A percentile compares a stretch with the other conserved stretches of the same genome.
Evolutionary conservation across 1,140 invertebrate genomes (phyloP).

Genomic region (Harpegnathos saltator): DNA sequence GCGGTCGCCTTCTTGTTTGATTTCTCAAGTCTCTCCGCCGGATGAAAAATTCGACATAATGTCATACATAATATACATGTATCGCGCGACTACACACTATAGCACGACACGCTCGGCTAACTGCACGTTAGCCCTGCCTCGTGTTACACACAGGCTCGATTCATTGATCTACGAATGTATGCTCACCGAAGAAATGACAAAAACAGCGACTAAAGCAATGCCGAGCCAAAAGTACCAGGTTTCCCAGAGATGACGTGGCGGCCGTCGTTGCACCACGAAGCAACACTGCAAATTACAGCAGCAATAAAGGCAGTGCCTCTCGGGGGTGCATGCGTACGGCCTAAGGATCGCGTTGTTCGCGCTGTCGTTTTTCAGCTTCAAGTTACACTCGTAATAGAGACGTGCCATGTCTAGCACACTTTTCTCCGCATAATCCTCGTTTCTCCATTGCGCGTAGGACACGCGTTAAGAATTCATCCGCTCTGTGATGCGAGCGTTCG

Average conservation of each 20-base stretch:
- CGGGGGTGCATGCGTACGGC: constrained; percentile 70
- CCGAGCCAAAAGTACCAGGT: constrained; percentile 83
- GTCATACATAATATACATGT: no score
- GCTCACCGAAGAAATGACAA: constrained; percentile 78
- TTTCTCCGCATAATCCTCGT: constrained; percentile 15
- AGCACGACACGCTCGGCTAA: no score
- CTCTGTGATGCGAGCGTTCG: not conserved
- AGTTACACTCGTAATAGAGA: constrained; percentile 76
- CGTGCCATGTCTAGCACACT: constrained; percentile 68
- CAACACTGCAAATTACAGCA: constrained; percentile 80
- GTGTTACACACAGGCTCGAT: no score
- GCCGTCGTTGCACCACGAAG: constrained; percentile 75
- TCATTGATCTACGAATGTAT: not conserved
- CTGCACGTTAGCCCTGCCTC: no score
- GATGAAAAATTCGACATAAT: no score
- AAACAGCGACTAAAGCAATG: constrained; percentile 77
- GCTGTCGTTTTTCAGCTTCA: constrained; percentile 57
- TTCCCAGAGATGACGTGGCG: constrained; percentile 80
- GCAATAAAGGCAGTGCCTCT: constrained; percentile 78
- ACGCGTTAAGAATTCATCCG: constrained; percentile 6
- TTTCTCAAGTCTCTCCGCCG: no score
- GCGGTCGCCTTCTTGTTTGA: no score
- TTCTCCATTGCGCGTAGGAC: not conserved
- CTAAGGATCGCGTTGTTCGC: constrained; percentile 54
- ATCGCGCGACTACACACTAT: no score